Percentiles rank a stretch among this genome's conserved stretches.
These are phyloP conservation scores for Cinara cedri DNA, from an alignment of 2,888 invertebrate genomes.

Conservation along the genomic window DNA sequence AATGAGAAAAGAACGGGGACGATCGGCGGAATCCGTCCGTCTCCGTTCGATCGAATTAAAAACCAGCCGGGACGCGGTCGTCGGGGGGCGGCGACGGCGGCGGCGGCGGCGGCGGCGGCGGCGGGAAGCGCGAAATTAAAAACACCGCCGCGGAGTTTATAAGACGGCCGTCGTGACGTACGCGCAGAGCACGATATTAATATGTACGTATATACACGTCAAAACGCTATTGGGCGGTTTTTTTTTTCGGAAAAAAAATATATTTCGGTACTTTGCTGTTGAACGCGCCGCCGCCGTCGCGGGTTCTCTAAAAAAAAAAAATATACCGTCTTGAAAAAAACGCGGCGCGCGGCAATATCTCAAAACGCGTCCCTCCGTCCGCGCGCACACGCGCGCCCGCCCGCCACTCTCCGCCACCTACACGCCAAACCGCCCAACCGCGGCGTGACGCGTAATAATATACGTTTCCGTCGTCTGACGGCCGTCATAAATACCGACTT, in stretches of 20 bases:
- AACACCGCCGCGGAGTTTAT: neutral
- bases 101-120: neutral
- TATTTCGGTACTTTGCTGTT: neutral
- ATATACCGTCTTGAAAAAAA: neutral
- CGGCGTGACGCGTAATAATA: no score
- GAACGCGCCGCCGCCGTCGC: neutral
- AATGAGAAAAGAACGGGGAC: slow-evolving; percentile 15
- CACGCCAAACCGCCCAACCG: no score
- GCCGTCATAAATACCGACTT: slow-evolving; percentile 39
- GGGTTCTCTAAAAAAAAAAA: neutral
- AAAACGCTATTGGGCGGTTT: neutral
- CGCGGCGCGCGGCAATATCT: slow-evolving; percentile 19
- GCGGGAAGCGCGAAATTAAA: slow-evolving; percentile 6
- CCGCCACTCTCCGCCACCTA: no score
- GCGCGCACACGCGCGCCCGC: no score
- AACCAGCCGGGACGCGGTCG: neutral
- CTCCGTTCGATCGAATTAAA: slow-evolving; percentile 34
- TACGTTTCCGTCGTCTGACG: slow-evolving; percentile 23
- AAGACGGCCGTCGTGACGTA: no score
- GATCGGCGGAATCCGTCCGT: slow-evolving; percentile 11
- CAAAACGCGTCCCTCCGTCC: slow-evolving; percentile 18
- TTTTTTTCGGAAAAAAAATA: neutral
- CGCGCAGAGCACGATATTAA: no score
- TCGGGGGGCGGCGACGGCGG: no score
- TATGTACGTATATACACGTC: neutral